Evolutionary conservation across 2,888 invertebrate genomes (phyloP), one percentile per base, ranked within the genome.

Genomic region (Cephus sareptanus): DNA sequence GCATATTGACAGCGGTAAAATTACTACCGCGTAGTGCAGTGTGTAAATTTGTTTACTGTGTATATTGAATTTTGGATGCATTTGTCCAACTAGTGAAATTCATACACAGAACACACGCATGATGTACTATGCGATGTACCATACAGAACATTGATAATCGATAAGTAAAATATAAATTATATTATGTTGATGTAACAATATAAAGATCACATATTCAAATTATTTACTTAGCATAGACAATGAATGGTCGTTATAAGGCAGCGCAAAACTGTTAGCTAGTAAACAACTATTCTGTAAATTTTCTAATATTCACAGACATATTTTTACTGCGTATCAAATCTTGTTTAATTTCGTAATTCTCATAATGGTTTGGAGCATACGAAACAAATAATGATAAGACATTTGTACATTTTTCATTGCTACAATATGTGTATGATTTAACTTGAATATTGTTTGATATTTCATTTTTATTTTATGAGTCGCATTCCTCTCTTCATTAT

Each of bases 351-450:
- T 23, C 9, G 56, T 9, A 56, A 56, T 23, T 56, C 23, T 56
- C 56, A 23, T 9, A 23, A 56, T 56, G 56, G 23, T 56, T 56
- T 56, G 56, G 56, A 56, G 9, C 23, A 56, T 56, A 56, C 2
- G 56, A 9, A 56, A 56, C 15, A 56, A 56, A 56, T 56, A 56
- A 56, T 56, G 1, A 23, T 15, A 56, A 75, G 4, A 77, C 75
- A 75, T 77, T 77, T 77, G 77, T 77, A 77, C 77, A 77, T 77
- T 77, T 77, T 74, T 75, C 77, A 77, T 75, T 77, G 77, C 71
- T 77, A 75, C 70, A 33, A 70, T 70, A 75, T 69, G 69, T 70
- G 33, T 75, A 75, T 56, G 75, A n/a, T n/a, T 75, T 77, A 69
- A 69, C 70, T 75, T 75, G 75, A 77, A 77, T 77, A 75, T 70